phyloP scores from a whole-genome alignment of 2,888 invertebrate genomes.

The Pseudococcus jackbeardsleyi region DNA sequence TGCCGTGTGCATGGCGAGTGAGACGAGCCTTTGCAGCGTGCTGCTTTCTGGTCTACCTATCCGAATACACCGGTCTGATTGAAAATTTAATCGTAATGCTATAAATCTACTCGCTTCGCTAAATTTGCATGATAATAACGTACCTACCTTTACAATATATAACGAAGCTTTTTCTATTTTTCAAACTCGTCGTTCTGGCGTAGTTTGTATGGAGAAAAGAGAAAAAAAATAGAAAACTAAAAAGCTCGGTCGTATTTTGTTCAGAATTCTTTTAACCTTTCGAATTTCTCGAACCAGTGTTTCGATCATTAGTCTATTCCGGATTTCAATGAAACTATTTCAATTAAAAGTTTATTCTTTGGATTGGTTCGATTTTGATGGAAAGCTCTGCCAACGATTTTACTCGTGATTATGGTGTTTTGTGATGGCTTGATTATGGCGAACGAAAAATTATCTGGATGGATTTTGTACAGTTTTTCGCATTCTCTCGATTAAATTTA shows the following conservation, averaged over 20 bases:
- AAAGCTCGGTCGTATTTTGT: neutral
- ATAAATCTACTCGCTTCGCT: slow-evolving; percentile 3
- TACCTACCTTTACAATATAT: neutral
- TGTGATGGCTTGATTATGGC: no score
- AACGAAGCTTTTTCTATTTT: neutral
- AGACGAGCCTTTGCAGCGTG: neutral
- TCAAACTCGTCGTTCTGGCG: neutral
- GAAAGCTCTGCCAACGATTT: no score
- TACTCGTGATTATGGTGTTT: no score
- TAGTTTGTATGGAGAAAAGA: neutral
- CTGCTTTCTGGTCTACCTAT: neutral
- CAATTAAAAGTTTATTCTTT: no score
- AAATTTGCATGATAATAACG: slow-evolving; percentile 20
- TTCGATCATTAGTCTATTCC: neutral
- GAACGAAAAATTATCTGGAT: no score
- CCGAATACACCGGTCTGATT: neutral
- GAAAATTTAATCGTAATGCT: slow-evolving; percentile 28
- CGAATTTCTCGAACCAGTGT: neutral
- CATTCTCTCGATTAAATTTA: no score
- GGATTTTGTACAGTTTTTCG: no score
- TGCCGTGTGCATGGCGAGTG: neutral
- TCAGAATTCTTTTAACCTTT: neutral
- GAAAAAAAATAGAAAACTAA: neutral
- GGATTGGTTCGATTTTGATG: no score
- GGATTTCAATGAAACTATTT: no score